Percentiles rank a stretch among this genome's conserved stretches.
These are phyloP conservation scores for Halictus rubicundus DNA, from an alignment of 1,140 invertebrate species.

Conservation along the genomic window DNA sequence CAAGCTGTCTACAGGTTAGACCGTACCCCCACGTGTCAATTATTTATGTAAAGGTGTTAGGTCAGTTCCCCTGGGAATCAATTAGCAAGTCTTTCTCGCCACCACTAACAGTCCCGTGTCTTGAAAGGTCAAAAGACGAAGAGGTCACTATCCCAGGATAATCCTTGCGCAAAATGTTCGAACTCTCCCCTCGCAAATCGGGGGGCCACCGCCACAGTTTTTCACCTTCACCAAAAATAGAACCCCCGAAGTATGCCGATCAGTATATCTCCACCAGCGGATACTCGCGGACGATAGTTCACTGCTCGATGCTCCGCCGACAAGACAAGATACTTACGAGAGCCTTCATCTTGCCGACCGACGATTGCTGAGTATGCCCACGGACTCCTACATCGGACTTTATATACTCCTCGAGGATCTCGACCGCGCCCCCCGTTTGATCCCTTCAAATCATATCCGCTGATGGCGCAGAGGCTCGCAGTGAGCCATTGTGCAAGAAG, in stretches of 20 bases:
- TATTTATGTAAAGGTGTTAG: too few species aligned
- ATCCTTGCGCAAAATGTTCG: too few species aligned
- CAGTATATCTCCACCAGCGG: background rate
- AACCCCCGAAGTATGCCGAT: background rate
- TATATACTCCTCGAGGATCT: constrained; percentile 77
- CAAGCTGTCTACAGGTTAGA: too few species aligned
- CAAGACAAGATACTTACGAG: constrained; percentile 75
- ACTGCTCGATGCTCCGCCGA: constrained; percentile 25
- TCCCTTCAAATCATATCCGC: constrained; percentile 80
- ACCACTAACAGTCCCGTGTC: too few species aligned
- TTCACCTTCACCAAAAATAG: background rate
- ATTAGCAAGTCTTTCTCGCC: too few species aligned
- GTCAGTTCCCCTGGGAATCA: too few species aligned
- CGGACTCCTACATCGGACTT: constrained; percentile 66
- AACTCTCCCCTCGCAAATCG: too few species aligned
- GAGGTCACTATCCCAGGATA: too few species aligned
- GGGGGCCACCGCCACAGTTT: too few species aligned
- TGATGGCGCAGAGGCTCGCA: constrained; percentile 69
- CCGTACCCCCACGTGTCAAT: too few species aligned
- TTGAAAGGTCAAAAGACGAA: too few species aligned
- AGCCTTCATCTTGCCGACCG: constrained; percentile 77
- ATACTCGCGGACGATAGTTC: constrained; percentile 1
- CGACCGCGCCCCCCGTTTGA: constrained; percentile 77
- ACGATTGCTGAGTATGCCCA: constrained; percentile 75
- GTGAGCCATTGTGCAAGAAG: constrained; percentile 78